A percentile compares a stretch with the other conserved stretches of the same genome.
Evolutionary conservation across 2,113 vertebrate species (phyloP).

Genomic region (Naja naja): DNA sequence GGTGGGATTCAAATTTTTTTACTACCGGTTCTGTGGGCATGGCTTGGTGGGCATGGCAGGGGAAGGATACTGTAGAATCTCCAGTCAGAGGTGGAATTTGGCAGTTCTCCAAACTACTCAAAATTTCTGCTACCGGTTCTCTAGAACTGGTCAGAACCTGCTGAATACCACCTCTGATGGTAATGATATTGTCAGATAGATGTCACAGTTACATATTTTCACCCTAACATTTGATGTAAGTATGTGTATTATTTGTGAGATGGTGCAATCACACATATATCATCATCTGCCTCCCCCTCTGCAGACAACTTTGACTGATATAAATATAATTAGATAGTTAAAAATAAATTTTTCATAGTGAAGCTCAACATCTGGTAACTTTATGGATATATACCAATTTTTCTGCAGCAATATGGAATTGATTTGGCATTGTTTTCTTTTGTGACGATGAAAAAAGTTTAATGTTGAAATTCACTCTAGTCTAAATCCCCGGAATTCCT

Average conservation of each 20-base stretch:
- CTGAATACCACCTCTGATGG: too few species aligned
- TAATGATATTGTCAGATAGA: background rate
- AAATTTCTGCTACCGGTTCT: too few species aligned
- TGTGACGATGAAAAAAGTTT: background rate
- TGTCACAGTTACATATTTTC: background rate
- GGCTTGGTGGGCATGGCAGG: too few species aligned
- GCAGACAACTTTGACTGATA: background rate
- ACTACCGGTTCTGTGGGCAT: too few species aligned
- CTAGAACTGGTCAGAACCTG: too few species aligned
- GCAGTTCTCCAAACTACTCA: too few species aligned
- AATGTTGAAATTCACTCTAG: background rate
- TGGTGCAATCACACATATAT: background rate
- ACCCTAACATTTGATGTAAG: background rate
- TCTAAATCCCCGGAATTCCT: background rate
- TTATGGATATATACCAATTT: background rate
- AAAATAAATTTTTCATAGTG: background rate
- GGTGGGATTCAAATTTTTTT: too few species aligned
- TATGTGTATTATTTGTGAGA: background rate
- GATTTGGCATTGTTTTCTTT: background rate
- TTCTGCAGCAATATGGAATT: background rate
- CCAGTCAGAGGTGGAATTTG: too few species aligned
- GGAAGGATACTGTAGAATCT: too few species aligned
- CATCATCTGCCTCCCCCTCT: background rate
- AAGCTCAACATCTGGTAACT: background rate
- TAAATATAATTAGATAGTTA: background rate